Conservation (phyloP, 2,888 invertebrate species). For the Bembecia ichneumoniformis region DNA sequence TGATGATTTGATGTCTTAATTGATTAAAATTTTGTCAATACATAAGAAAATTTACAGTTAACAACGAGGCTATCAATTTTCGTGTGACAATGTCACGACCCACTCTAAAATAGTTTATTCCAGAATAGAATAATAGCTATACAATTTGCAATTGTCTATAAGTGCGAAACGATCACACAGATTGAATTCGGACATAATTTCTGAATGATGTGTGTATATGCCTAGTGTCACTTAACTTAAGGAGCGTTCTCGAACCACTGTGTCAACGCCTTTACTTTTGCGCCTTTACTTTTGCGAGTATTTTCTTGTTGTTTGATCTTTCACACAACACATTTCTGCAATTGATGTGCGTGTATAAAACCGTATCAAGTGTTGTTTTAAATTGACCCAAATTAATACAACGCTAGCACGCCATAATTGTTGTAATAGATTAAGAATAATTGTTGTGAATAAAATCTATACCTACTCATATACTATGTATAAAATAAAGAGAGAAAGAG, state of each 20-base stretch:
- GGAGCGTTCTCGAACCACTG: constrained; percentile 12
- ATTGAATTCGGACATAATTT: background rate
- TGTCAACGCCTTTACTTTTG: no score
- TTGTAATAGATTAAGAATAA: background rate
- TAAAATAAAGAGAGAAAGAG: no score
- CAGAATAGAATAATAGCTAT: constrained; percentile 46
- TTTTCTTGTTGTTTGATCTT: no score
- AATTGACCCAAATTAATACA: constrained; percentile 27
- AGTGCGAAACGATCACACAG: background rate
- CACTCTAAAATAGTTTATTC: constrained; percentile 3
- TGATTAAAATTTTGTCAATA: constrained; percentile 9
- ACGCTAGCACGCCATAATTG: background rate
- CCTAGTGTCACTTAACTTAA: constrained; percentile 9
- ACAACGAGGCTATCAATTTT: constrained; percentile 16
- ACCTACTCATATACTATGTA: no score
- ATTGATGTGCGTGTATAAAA: constrained; percentile 4
- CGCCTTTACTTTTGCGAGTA: no score
- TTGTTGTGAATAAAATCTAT: no score
- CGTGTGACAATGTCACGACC: constrained; percentile 14
- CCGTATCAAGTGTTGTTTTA: constrained; percentile 19
- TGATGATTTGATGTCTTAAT: no score
- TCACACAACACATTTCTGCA: no score
- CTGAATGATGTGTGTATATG: constrained; percentile 4
- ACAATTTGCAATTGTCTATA: constrained; percentile 26
- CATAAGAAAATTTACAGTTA: constrained; percentile 13